Base-by-base conservation (phyloP, 2,888 invertebrate genomes). In the Mesorhabditis sp. region DNA sequence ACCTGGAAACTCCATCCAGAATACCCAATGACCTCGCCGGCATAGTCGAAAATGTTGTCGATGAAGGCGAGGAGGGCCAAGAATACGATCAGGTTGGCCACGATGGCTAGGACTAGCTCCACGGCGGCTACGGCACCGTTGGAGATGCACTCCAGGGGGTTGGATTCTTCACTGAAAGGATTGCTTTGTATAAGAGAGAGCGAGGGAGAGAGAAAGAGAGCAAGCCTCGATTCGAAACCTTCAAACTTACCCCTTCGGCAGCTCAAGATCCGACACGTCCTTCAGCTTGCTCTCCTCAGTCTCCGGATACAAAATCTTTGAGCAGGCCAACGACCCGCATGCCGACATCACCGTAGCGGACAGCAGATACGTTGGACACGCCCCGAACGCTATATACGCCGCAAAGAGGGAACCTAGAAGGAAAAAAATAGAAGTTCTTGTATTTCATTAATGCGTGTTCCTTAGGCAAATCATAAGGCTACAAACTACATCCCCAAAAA, bases 311-410 rank as follows among this genome's bases (percentile, higher is more conserved):
- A 95, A 89, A 0, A 98, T 88, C 86, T 97, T 97, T 10, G 94
- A 90, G 83, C 90, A 92, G 81, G 93, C 93, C 44, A 97, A 87
- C 0, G 95, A 92, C 0, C 94, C 94, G 0, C 96, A 96, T 0
- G 96, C 95, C 0, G 95, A 93, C 95, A 97, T 95, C 0, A 97
- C 92, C 74, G 93, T 93, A 0, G 96, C 93, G 0, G 95, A 93
- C 74, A 97, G 91, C 61, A 97, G 65, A 45, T 77, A 72, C 70
- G 44, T 67, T 13, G 79, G 79, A 67, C 79, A 80, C 1, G 79
- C 79, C 67, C 79, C 79, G 45, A 79, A 74, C 41, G 76, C 71
- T n/a, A 95, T 92, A 86, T 95, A 97, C 0, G 95, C 93, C 0
- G 94, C 95, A 83, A 97, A 88, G 1, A 95, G 93, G 0, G 93